Conservation (phyloP, 2,797 vertebrate genomes). For the Thamnophis elegans region DNA sequence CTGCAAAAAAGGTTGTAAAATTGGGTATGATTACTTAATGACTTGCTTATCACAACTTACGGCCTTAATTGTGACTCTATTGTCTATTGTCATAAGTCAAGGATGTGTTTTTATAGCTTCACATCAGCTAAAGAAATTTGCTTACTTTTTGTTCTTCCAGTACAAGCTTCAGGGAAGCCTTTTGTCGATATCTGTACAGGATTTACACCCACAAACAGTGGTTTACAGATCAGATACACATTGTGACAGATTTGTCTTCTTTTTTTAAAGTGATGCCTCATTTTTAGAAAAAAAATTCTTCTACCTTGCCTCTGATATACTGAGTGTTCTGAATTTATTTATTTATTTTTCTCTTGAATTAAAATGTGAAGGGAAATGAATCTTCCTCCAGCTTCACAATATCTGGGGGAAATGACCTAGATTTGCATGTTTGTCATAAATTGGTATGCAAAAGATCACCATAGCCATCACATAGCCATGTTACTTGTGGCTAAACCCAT, state of each 20-base stretch:
- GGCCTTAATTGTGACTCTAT: not conserved
- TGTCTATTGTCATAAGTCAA: not conserved
- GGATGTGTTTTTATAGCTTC: constrained; percentile 56
- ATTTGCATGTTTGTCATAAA: not conserved
- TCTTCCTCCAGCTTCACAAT: not conserved
- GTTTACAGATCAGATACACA: constrained; percentile 37
- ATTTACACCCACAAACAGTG: constrained; percentile 1
- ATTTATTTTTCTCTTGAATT: constrained; percentile 1
- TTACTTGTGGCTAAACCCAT: constrained; percentile 5
- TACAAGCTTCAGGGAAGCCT: constrained; percentile 47
- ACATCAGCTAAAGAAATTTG: constrained; percentile 18
- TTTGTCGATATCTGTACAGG: constrained; percentile 53
- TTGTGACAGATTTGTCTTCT: constrained; percentile 12
- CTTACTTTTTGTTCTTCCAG: constrained; percentile 47
- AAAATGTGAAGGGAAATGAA: not conserved
- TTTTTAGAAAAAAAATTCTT: not conserved
- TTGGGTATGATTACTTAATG: not conserved
- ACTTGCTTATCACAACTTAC: not conserved
- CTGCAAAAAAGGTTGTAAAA: not conserved
- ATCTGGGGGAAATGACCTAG: not conserved
- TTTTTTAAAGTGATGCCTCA: not conserved
- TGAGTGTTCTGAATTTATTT: constrained; percentile 14
- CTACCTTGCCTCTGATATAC: not conserved
- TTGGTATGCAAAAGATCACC: not conserved
- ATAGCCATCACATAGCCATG: not conserved